These are phyloP conservation scores for Chloroceryle aenea DNA, from an alignment of 2,113 vertebrate genomes.

Conservation along the genomic window DNA sequence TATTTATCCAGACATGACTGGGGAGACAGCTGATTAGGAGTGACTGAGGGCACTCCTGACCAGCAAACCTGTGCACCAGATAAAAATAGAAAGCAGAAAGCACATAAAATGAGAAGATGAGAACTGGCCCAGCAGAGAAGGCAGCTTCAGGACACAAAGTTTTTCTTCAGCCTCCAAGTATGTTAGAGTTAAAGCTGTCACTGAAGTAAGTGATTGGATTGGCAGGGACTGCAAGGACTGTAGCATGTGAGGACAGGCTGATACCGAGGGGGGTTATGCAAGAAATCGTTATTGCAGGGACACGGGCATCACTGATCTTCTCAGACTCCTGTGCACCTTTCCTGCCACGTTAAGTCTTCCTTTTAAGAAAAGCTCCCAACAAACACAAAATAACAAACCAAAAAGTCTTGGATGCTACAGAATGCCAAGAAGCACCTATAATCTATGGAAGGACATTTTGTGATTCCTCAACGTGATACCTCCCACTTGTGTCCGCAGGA, in stretches of 20 bases:
- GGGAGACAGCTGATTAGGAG: slow-evolving; percentile 15
- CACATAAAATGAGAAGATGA: neutral
- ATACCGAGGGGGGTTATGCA: neutral
- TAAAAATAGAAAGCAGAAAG: slow-evolving; percentile 14
- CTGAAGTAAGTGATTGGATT: neutral
- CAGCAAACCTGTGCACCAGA: slow-evolving; percentile 13
- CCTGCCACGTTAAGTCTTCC: neutral
- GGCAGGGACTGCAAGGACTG: neutral
- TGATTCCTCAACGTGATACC: neutral
- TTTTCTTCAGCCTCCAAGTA: neutral
- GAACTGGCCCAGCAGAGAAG: neutral
- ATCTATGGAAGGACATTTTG: neutral
- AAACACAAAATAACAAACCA: neutral
- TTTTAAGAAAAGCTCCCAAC: neutral
- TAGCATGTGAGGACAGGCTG: neutral
- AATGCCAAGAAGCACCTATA: neutral
- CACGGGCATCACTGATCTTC: neutral
- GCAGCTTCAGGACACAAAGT: neutral
- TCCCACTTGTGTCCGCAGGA: fast-evolving
- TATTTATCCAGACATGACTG: neutral
- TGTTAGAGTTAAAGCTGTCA: neutral
- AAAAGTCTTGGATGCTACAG: neutral
- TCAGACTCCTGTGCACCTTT: neutral
- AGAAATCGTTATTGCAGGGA: neutral
- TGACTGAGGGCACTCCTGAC: neutral